These are phyloP conservation scores for Etheostoma spectabile DNA, from an alignment of 2,113 vertebrate species.

Conservation along the genomic window DNA sequence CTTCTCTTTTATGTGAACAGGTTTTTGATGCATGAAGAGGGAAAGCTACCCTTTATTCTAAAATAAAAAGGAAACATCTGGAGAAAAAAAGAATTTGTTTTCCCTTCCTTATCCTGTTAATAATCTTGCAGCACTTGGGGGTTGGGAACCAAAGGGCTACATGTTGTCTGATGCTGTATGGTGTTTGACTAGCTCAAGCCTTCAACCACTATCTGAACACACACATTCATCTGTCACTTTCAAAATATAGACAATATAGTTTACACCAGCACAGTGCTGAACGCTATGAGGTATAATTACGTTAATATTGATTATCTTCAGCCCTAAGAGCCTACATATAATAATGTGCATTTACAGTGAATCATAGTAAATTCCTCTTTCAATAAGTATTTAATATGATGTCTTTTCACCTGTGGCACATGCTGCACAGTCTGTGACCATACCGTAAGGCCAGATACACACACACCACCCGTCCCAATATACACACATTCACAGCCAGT, in stretches of 20 bases:
- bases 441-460: slow-evolving; percentile 15
- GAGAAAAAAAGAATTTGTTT: background rate
- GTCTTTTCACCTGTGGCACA: slow-evolving; percentile 25
- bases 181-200: background rate
- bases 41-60: background rate
- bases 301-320: background rate
- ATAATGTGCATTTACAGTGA: background rate
- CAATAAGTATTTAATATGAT: background rate
- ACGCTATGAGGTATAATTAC: slow-evolving; percentile 4
- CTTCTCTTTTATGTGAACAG: background rate
- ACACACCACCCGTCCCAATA: background rate
- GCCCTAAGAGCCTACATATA: background rate
- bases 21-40: background rate
- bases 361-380: background rate
- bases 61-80: background rate
- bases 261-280: background rate
- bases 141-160: no score
- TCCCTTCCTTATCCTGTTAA: background rate
- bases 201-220: background rate
- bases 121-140: background rate
- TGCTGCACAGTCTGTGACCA: slow-evolving; percentile 6
- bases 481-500: slow-evolving; percentile 21
- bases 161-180: background rate
- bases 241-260: background rate
- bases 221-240: background rate